Evolutionary conservation across 2,888 invertebrate species (phyloP).

Genomic region (Drosophila mayaguana): DNA sequence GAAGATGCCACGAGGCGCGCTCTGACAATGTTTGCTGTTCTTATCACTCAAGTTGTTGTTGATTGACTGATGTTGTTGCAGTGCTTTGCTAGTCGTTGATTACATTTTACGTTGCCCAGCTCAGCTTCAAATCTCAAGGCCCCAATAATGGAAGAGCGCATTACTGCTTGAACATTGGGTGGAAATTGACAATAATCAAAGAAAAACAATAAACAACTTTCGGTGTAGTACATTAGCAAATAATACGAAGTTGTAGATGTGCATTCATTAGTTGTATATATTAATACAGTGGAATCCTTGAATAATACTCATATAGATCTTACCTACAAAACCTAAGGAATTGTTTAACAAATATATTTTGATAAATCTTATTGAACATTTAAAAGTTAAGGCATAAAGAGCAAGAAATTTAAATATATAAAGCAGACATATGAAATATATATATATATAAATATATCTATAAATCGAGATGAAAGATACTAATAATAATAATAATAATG

Average conservation of each 20-base stretch:
- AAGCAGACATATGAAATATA: not conserved
- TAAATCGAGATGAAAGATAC: not conserved
- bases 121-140: constrained; percentile 56
- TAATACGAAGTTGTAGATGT: constrained; percentile 33
- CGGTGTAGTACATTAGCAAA: constrained; percentile 53
- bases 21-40: constrained; percentile 39
- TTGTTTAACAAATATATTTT: not conserved
- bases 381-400: not conserved
- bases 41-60: constrained; percentile 12
- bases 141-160: constrained; percentile 31
- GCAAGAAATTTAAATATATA: constrained; percentile 1
- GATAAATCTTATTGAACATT: not conserved
- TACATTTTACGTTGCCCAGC: constrained; percentile 69
- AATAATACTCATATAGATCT: constrained; percentile 26
- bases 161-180: constrained; percentile 35
- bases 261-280: constrained; percentile 21
- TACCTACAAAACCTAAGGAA: constrained; percentile 5
- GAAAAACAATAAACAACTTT: constrained; percentile 33
- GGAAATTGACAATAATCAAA: constrained; percentile 49
- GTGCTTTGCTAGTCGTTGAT: constrained; percentile 55
- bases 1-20: constrained; percentile 50
- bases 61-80: constrained; percentile 21
- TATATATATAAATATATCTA: not conserved
- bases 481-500: not conserved
- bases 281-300: constrained; percentile 55